Conservation (phyloP, 2,888 invertebrate species). For the Mactromeris polynyma region DNA sequence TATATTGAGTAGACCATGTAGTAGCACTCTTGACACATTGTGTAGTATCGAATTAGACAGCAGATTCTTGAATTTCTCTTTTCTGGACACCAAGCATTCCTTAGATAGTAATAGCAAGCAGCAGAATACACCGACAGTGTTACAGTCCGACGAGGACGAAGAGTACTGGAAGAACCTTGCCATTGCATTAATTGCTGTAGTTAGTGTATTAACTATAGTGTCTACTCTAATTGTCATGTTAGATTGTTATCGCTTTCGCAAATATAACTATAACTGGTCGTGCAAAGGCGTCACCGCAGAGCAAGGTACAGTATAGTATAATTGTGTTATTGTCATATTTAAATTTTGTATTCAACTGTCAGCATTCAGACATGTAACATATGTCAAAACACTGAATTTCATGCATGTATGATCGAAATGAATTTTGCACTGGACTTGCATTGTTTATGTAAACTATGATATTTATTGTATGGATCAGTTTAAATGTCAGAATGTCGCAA, state of each 20-base stretch:
- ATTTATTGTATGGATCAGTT: too few relatives aligned
- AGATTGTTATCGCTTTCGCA: slow-evolving; percentile 73
- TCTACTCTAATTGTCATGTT: slow-evolving; percentile 75
- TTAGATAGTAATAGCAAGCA: background rate
- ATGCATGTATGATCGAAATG: too few relatives aligned
- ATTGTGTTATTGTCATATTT: background rate
- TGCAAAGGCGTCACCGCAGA: slow-evolving; percentile 59
- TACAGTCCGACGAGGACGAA: slow-evolving; percentile 71
- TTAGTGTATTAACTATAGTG: slow-evolving; percentile 77
- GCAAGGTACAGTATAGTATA: slow-evolving; percentile 53
- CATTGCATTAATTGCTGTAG: slow-evolving; percentile 79
- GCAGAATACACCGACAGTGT: slow-evolving; percentile 45
- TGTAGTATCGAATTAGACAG: slow-evolving; percentile 47
- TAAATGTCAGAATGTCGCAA: too few relatives aligned
- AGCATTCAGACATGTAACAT: background rate
- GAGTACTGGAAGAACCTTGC: slow-evolving; percentile 80
- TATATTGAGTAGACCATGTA: slow-evolving; percentile 43
- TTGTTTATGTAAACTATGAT: too few relatives aligned
- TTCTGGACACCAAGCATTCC: slow-evolving; percentile 20
- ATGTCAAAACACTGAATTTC: background rate
- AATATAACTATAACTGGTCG: slow-evolving; percentile 60
- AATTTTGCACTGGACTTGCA: too few relatives aligned
- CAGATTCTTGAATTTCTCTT: slow-evolving; percentile 13
- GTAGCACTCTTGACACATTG: slow-evolving; percentile 47
- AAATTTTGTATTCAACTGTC: background rate